phyloP scores from a whole-genome alignment of 2,113 vertebrate genomes.

The Lepisosteus oculatus region DNA sequence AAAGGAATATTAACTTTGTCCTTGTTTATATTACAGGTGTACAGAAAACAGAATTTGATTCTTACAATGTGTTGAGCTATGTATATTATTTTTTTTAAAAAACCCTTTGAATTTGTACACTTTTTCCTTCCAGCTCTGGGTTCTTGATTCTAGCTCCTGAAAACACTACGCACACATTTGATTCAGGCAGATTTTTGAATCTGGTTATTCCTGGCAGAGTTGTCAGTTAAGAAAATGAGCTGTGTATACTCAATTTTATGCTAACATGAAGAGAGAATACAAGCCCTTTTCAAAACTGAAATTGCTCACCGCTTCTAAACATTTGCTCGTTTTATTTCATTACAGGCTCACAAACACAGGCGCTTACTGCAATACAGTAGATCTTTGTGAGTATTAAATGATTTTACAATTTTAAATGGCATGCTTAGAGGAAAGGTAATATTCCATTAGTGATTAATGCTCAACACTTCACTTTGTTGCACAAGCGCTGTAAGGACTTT shows the following conservation, averaged over 20 bases:
- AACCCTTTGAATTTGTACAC: too few species aligned
- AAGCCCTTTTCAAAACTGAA: slow-evolving; percentile 13
- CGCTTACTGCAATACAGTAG: slow-evolving; percentile 29
- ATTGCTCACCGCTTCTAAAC: slow-evolving; percentile 32
- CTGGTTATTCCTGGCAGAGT: background rate
- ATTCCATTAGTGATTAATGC: too few species aligned
- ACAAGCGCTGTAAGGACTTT: too few species aligned
- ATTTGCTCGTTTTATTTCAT: slow-evolving; percentile 31
- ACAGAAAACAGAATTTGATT: too few species aligned
- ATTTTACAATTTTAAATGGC: background rate
- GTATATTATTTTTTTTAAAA: too few species aligned
- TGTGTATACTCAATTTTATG: background rate
- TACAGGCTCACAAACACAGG: slow-evolving; percentile 16
- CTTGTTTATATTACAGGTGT: too few species aligned
- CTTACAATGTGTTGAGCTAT: too few species aligned
- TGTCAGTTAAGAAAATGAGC: slow-evolving; percentile 7
- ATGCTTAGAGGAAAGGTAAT: too few species aligned
- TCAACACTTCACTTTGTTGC: too few species aligned
- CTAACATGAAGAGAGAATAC: background rate
- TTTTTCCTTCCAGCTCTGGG: too few species aligned
- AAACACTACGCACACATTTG: too few species aligned
- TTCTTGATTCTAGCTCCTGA: background rate
- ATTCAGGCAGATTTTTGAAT: slow-evolving; percentile 3
- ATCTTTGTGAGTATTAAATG: slow-evolving; percentile 40
- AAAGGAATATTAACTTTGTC: too few species aligned